Evolutionary conservation across 2,797 vertebrate species (phyloP), one percentile per base, ranked within the genome.

Genomic region (Gouania willdenowi): DNA sequence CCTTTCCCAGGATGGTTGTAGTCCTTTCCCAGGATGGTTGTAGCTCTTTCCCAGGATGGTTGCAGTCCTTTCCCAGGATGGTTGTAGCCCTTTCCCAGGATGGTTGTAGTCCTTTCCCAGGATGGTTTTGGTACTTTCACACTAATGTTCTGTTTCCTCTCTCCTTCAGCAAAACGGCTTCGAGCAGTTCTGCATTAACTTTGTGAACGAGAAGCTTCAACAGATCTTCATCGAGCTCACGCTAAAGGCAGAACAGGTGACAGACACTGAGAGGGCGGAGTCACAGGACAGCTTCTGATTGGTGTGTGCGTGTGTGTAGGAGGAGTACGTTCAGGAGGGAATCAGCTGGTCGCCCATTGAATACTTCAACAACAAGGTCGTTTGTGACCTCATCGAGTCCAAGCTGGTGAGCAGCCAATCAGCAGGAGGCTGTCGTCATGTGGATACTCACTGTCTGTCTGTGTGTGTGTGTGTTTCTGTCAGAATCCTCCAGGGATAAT

Each of bases 161-260:
- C 5, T 9, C 21, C 17, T 38, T 6, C 41, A 90, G 88, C 26
- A 75, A 88, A 89, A 90, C 1, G 90, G 91, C 4, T 92, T 92
- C 9, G 90, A 92, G 32, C 90, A 92, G 69, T 92, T 92, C 61
- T 91, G 90, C 68, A 91, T 91, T 63, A 92, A 92, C 79, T 92
- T 92, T 53, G 91, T 92, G 38, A 92, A 92, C 8, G 91, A 92
- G 70, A 92, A 92, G 43, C 82, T 92, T 34, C 91, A 92, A 71
- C 91, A 92, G 71, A 92, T 92, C 35, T 92, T 92, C 25, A 92
- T 92, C 0, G 88, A 92, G 41, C 84, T 92, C 29, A 92, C 91
- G 0, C 73, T 92, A 41, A 92, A 92, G 73, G 91, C 91, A 0
- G 91, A 92, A 33, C 91, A 92, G 87, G 91, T 89, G 38, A 14